Percentiles rank a stretch among this genome's conserved stretches.
Conservation (phyloP, 1,140 invertebrate genomes). For the Scaptomyza pallida region DNA sequence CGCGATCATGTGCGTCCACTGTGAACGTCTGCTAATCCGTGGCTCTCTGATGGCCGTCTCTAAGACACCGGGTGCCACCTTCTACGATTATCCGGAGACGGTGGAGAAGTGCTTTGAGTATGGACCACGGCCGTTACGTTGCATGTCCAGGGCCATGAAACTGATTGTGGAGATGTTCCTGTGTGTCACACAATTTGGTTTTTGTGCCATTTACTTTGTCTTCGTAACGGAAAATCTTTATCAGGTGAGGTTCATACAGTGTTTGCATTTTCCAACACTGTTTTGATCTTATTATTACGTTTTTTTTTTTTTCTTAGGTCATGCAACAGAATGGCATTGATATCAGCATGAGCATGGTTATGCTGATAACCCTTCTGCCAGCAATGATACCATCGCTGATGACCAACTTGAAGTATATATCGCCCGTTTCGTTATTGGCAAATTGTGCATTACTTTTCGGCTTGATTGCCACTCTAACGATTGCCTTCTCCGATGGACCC, state of each 20-base stretch:
- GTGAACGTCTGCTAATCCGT: conserved; percentile 86
- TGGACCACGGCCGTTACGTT: conserved; percentile 87
- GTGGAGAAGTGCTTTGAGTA: conserved; percentile 91
- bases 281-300: no score
- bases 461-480: conserved; percentile 88
- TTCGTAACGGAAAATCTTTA: conserved; percentile 94
- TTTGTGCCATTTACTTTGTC: conserved; percentile 97
- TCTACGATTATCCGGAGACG: conserved; percentile 90
- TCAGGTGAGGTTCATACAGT: conserved; percentile 85
- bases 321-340: conserved; percentile 86
- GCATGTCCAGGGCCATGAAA: conserved; percentile 87
- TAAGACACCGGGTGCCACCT: conserved; percentile 69
- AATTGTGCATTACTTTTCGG: conserved; percentile 88
- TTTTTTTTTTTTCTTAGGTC: conserved; percentile 85
- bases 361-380: conserved; percentile 89
- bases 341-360: conserved; percentile 87
- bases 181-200: conserved; percentile 96
- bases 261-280: background rate
- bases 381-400: conserved; percentile 90
- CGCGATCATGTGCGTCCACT: conserved; percentile 89
- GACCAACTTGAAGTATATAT: conserved; percentile 90
- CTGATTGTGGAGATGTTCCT: conserved; percentile 91
- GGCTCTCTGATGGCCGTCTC: conserved; percentile 68
- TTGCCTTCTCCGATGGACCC: conserved; percentile 86
- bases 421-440: conserved; percentile 89